Percentiles rank a stretch among this genome's conserved stretches.
Evolutionary conservation across 2,888 invertebrate species (phyloP).

Genomic region (Drosophila merina): DNA sequence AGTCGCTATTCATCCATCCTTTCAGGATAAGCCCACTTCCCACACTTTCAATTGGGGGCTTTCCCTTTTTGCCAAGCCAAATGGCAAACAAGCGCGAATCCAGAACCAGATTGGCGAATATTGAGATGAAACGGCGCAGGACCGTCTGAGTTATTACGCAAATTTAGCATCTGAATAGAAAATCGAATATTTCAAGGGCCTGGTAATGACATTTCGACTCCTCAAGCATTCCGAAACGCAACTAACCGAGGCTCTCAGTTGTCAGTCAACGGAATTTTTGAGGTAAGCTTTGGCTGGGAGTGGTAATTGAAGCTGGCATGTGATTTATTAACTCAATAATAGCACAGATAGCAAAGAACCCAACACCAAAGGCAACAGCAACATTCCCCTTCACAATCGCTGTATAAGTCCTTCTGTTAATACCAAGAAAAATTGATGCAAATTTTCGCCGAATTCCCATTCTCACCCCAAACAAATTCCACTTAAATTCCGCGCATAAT

Average conservation of each 20-base stretch:
- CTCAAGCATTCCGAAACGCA: conserved; percentile 30
- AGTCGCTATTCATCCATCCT: conserved; percentile 27
- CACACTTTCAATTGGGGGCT: conserved; percentile 13
- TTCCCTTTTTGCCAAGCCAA: conserved; percentile 25
- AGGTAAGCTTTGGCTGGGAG: conserved; percentile 55
- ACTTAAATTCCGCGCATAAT: conserved; percentile 69
- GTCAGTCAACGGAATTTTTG: conserved; percentile 56
- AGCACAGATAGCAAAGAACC: conserved; percentile 35
- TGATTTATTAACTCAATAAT: conserved; percentile 79
- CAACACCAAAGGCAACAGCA: conserved; percentile 11
- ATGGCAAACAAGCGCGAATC: conserved; percentile 47
- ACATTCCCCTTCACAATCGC: not conserved
- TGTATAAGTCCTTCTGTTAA: conserved; percentile 43
- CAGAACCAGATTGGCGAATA: conserved; percentile 22
- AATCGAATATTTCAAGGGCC: conserved; percentile 76
- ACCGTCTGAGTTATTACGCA: conserved; percentile 67
- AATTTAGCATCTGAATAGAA: conserved; percentile 78
- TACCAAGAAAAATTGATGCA: conserved; percentile 72
- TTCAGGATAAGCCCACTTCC: conserved; percentile 32
- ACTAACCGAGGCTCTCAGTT: conserved; percentile 31
- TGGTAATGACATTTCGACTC: conserved; percentile 76
- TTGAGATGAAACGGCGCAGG: conserved; percentile 8
- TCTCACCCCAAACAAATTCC: conserved; percentile 42
- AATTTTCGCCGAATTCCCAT: conserved; percentile 54
- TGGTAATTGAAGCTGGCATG: conserved; percentile 71